Percentiles rank a stretch among this genome's conserved stretches.
Conservation (phyloP, 2,113 vertebrate species). For the Nycticryphes semicollaris region DNA sequence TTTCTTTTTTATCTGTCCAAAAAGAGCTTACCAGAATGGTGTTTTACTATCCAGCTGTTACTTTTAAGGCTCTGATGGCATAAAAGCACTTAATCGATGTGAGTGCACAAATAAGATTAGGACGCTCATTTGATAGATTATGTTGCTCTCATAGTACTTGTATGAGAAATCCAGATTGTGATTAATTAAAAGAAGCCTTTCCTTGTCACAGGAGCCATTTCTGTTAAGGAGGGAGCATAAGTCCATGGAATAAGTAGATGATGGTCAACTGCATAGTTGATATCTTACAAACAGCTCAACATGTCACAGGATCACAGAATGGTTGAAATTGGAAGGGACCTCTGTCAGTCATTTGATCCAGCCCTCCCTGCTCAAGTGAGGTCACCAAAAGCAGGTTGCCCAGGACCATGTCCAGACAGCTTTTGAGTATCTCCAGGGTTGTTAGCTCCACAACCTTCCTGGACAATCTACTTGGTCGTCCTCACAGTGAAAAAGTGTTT, state of each 20-base stretch:
- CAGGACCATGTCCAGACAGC: neutral
- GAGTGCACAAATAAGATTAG: neutral
- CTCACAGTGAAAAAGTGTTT: neutral
- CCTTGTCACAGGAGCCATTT: neutral
- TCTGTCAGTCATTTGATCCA: neutral
- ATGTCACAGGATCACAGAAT: neutral
- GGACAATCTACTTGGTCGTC: neutral
- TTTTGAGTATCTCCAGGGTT: neutral
- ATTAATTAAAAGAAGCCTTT: neutral
- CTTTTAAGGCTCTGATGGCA: neutral
- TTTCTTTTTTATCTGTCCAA: neutral
- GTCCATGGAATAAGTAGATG: neutral
- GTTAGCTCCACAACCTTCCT: neutral
- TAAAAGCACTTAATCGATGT: neutral
- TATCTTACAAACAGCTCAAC: neutral
- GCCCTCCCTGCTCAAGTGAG: accelerated
- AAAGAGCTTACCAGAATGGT: neutral
- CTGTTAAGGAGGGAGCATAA: neutral
- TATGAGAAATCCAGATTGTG: neutral
- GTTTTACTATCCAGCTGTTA: neutral
- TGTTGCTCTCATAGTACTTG: neutral
- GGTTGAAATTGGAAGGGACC: neutral
- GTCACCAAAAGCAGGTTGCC: neutral
- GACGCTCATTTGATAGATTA: neutral
- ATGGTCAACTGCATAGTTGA: neutral